Percentiles rank a stretch among this genome's conserved stretches.
phyloP scores from a whole-genome alignment of 92 coral and sea anemone genomes.

The Phymanthus crucifer region DNA sequence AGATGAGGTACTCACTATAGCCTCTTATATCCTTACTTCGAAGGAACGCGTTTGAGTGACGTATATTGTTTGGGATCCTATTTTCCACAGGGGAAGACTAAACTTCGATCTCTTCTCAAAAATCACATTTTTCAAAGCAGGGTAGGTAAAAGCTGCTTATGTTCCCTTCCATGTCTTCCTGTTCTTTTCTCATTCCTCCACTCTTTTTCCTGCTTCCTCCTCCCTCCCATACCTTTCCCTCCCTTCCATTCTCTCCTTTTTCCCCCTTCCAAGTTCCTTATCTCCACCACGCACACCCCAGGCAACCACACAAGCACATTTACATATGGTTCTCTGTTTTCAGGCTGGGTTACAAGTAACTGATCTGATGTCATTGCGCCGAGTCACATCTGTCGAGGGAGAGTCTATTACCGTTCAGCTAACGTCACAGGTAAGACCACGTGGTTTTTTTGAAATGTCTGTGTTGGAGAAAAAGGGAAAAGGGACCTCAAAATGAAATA shows the following conservation, averaged over 20 bases:
- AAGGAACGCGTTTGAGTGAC: neutral
- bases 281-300: too few relatives aligned
- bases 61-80: neutral
- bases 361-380: slow-evolving; percentile 59
- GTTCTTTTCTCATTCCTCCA: too few relatives aligned
- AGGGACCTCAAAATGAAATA: neutral
- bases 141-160: slow-evolving; percentile 47
- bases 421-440: slow-evolving; percentile 28
- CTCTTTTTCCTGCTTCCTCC: too few relatives aligned
- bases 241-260: too few relatives aligned
- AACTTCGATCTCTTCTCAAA: slow-evolving; percentile 66
- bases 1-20: slow-evolving; percentile 38
- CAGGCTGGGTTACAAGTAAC: slow-evolving; percentile 53
- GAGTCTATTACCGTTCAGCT: slow-evolving; percentile 50
- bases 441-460: neutral
- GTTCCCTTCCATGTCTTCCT: too few relatives aligned
- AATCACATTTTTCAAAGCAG: slow-evolving; percentile 64
- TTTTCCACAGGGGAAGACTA: slow-evolving; percentile 69
- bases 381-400: slow-evolving; percentile 58
- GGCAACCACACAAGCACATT: too few relatives aligned
- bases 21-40: neutral
- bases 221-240: too few relatives aligned
- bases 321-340: neutral
- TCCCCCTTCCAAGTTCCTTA: too few relatives aligned
- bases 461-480: neutral